Percentiles rank a stretch among this genome's conserved stretches.
Conservation (phyloP, 2,888 invertebrate species). For the Conchocele bisecta region DNA sequence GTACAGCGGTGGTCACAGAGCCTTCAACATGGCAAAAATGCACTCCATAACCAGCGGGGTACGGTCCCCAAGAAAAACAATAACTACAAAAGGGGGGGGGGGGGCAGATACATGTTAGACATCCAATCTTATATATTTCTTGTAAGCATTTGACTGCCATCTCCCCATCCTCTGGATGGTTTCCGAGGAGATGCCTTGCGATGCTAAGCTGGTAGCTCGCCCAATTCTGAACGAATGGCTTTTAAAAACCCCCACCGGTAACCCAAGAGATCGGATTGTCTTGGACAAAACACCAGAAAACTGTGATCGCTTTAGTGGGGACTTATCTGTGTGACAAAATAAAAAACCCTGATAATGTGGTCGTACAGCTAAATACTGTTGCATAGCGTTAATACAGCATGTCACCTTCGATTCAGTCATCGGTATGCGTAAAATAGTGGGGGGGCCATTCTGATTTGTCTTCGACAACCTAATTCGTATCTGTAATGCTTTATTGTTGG, state of each 20-base stretch:
- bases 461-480: not conserved
- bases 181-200: not conserved
- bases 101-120: too few relatives aligned
- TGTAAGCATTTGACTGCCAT: not conserved
- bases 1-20: too few relatives aligned
- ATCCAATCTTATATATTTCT: not conserved
- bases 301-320: not conserved
- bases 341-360: not conserved
- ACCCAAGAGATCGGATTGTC: not conserved
- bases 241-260: not conserved
- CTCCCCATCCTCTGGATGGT: not conserved
- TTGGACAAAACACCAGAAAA: not conserved
- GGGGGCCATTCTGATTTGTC: not conserved
- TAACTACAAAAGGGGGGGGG: too few relatives aligned
- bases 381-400: not conserved
- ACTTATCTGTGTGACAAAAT: not conserved
- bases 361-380: not conserved
- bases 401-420: not conserved
- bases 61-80: too few relatives aligned
- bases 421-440: not conserved
- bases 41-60: too few relatives aligned
- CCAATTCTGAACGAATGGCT: not conserved
- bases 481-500: not conserved
- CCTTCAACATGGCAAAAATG: too few relatives aligned
- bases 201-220: not conserved